Conservation (phyloP, 2,888 invertebrate genomes). For the Dynastes hyllus region DNA sequence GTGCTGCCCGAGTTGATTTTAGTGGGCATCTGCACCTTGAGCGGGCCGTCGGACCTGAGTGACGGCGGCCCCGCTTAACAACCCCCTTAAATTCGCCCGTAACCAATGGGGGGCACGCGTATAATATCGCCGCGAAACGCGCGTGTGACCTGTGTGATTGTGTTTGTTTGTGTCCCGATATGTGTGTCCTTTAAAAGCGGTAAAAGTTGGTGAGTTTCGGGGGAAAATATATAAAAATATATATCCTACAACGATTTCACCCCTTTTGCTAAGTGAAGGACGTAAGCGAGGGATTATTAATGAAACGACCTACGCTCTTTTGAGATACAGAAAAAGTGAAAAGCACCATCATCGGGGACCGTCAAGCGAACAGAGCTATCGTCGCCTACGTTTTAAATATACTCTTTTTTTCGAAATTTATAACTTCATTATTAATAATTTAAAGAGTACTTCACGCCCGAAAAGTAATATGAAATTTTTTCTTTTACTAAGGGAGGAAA, state of each 20-base stretch:
- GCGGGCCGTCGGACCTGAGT: conserved; percentile 63
- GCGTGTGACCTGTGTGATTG: conserved; percentile 47
- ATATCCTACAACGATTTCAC: conserved; percentile 10
- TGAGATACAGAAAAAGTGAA: conserved; percentile 33
- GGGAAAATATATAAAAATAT: not conserved
- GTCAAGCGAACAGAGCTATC: not conserved
- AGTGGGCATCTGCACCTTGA: conserved; percentile 65
- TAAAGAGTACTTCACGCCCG: conserved; percentile 21
- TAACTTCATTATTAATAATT: conserved; percentile 41
- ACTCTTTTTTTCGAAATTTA: conserved; percentile 29
- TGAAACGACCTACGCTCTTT: not conserved
- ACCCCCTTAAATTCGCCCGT: conserved; percentile 27
- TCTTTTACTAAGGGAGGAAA: conserved; percentile 28
- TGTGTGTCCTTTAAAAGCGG: conserved; percentile 12
- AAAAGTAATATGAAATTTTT: conserved; percentile 16
- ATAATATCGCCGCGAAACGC: conserved; percentile 13
- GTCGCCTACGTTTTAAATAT: conserved; percentile 21
- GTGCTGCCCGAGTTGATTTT: conserved; percentile 65
- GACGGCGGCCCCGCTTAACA: conserved; percentile 58
- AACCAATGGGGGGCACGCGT: conserved; percentile 50
- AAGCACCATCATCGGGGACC: conserved; percentile 17
- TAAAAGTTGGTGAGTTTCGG: conserved; percentile 28
- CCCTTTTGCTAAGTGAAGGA: conserved; percentile 12
- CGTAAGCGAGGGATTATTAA: conserved; percentile 12
- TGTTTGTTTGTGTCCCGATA: conserved; percentile 30